Conservation (phyloP, 1,140 invertebrate genomes). For the Drosophila tani region DNA sequence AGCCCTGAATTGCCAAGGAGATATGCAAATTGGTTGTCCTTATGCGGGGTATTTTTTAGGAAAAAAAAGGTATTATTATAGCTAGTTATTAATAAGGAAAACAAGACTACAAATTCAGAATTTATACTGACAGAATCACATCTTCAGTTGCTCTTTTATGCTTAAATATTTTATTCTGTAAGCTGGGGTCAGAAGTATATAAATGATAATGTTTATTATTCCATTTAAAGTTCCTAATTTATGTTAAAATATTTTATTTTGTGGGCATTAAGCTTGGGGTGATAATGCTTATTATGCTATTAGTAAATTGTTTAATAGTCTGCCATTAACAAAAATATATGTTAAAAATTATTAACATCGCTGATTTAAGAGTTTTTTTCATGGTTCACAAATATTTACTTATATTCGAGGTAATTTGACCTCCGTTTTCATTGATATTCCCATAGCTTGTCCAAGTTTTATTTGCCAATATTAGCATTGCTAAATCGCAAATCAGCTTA, state of each 20-base stretch:
- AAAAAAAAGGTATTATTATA: not conserved
- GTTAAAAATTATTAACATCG: not conserved
- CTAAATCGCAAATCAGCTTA: slow-evolving; percentile 38
- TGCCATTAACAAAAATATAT: not conserved
- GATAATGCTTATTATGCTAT: not conserved
- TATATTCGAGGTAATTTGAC: slow-evolving; percentile 9
- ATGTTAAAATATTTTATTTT: not conserved
- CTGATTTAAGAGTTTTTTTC: not conserved
- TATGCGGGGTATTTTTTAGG: not conserved
- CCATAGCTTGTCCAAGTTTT: slow-evolving; percentile 28
- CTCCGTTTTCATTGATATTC: slow-evolving; percentile 16
- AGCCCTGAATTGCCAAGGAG: slow-evolving; percentile 12
- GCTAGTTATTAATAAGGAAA: no score
- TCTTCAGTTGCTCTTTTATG: not conserved
- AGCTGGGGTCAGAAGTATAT: not conserved
- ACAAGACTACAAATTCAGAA: not conserved
- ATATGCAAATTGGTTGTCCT: slow-evolving; percentile 28
- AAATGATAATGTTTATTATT: not conserved
- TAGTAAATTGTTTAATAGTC: not conserved
- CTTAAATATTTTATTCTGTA: not conserved
- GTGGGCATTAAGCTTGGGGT: no score
- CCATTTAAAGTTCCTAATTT: not conserved
- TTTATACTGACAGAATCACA: no score
- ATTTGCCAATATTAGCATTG: slow-evolving; percentile 27
- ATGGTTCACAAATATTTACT: not conserved